Evolutionary conservation across 2,797 vertebrate species (phyloP).

Genomic region (Tenualosa thibaudeaui): DNA sequence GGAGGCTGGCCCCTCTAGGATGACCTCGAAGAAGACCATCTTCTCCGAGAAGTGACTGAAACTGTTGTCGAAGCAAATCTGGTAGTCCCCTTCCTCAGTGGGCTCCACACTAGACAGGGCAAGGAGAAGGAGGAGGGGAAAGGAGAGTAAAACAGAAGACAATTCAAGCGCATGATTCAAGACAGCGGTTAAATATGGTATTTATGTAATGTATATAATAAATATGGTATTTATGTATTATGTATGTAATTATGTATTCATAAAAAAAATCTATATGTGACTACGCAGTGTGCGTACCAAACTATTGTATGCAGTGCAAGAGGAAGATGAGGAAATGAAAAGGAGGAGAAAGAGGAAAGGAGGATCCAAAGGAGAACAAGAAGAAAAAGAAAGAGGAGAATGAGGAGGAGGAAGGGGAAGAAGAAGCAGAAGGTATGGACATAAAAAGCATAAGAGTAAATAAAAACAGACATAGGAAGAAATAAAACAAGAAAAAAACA

Average conservation of each 20-base stretch:
- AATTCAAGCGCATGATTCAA: too few relatives aligned
- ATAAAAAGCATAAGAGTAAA: background rate
- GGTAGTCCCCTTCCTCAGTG: slow-evolving; percentile 85
- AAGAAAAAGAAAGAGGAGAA: background rate
- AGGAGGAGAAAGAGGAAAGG: too few relatives aligned
- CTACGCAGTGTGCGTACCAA: too few relatives aligned
- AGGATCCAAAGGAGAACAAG: too few relatives aligned
- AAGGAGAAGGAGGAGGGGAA: background rate
- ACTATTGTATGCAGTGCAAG: too few relatives aligned
- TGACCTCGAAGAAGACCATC: slow-evolving; percentile 91
- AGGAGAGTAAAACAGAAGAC: too few relatives aligned
- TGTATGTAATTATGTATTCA: too few relatives aligned
- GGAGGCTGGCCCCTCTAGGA: slow-evolving; percentile 76
- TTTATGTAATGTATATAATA: too few relatives aligned
- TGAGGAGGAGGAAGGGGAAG: background rate
- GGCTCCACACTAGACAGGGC: slow-evolving; percentile 78
- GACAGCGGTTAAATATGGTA: too few relatives aligned
- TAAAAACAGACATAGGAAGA: background rate
- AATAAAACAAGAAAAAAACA: background rate
- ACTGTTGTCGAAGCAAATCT: slow-evolving; percentile 91
- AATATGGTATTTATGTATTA: too few relatives aligned
- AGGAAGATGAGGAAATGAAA: too few relatives aligned
- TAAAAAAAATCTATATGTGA: too few relatives aligned
- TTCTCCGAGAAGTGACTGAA: slow-evolving; percentile 93
- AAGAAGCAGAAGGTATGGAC: background rate